Evolutionary conservation across 2,113 vertebrate genomes (phyloP).

Genomic region (Urocolius indicus): DNA sequence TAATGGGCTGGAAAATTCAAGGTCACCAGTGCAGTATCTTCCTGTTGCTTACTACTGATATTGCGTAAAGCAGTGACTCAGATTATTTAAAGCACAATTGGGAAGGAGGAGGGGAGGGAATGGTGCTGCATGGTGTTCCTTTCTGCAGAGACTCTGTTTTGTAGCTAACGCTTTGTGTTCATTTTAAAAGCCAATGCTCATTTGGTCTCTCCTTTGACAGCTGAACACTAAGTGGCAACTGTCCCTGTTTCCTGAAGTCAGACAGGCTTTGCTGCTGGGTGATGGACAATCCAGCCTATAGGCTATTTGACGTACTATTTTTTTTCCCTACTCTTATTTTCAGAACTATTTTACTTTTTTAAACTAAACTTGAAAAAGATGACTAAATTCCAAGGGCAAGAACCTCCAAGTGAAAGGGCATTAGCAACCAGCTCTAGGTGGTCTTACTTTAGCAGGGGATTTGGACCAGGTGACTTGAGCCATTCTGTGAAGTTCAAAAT

Average conservation of each 20-base stretch:
- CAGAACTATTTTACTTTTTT: neutral
- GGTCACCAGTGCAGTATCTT: constrained; percentile 30
- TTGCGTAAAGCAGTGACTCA: neutral
- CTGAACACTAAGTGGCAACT: neutral
- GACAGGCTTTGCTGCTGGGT: neutral
- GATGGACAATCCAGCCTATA: neutral
- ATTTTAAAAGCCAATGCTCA: neutral
- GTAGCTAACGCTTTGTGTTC: neutral
- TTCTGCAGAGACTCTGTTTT: neutral
- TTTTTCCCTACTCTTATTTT: neutral
- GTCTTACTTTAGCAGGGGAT: neutral
- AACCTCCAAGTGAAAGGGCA: neutral
- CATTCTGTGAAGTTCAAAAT: neutral
- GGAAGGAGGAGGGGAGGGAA: too few relatives aligned
- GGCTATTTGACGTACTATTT: neutral
- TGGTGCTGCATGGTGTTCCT: neutral
- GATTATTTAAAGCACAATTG: neutral
- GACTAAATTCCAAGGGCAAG: neutral
- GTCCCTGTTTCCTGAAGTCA: neutral
- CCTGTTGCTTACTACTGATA: neutral
- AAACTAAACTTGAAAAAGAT: neutral
- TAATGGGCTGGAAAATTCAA: constrained; percentile 67
- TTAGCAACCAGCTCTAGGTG: neutral
- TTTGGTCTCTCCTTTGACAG: neutral
- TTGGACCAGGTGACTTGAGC: neutral